Conservation (phyloP, 2,888 invertebrate species). For the Isotomurus palustris region DNA sequence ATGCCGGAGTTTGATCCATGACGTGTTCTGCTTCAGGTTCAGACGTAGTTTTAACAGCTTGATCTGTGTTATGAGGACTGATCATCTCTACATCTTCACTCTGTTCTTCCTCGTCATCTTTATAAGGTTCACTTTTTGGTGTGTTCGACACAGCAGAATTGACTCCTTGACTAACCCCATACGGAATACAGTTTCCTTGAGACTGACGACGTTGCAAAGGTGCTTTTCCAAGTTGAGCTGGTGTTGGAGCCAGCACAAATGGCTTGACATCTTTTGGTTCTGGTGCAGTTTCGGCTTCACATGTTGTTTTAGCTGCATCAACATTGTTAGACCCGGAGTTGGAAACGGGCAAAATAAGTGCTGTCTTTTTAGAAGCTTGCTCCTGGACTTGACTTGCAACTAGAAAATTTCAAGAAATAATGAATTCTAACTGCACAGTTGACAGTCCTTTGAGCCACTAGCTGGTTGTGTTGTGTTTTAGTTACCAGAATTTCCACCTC, state of each 20-base stretch:
- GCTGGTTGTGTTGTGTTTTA: neutral
- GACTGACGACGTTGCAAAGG: slow-evolving; percentile 82
- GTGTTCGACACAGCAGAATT: slow-evolving; percentile 2
- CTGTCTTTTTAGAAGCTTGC: too few relatives aligned
- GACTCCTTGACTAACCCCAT: slow-evolving; percentile 34
- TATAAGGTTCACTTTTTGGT: neutral
- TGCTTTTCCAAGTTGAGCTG: slow-evolving; percentile 85
- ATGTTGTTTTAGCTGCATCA: too few relatives aligned
- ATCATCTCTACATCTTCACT: too few relatives aligned
- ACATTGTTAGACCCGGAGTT: too few relatives aligned
- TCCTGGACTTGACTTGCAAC: too few relatives aligned
- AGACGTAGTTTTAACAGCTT: neutral
- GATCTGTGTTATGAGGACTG: too few relatives aligned
- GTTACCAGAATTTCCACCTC: slow-evolving; percentile 13
- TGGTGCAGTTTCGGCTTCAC: too few relatives aligned
- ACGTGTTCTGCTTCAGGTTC: slow-evolving; percentile 14
- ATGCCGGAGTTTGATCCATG: neutral
- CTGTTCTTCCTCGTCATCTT: neutral
- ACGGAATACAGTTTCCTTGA: slow-evolving; percentile 59
- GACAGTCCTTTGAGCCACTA: neutral
- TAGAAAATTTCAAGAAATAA: neutral
- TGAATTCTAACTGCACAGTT: neutral
- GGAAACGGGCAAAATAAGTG: too few relatives aligned
- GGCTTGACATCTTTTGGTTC: slow-evolving; percentile 36
- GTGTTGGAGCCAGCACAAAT: slow-evolving; percentile 86